A percentile compares a stretch with the other conserved stretches of the same genome.
phyloP scores from a whole-genome alignment of 2,113 vertebrate genomes.

The Steatornis caripensis region DNA sequence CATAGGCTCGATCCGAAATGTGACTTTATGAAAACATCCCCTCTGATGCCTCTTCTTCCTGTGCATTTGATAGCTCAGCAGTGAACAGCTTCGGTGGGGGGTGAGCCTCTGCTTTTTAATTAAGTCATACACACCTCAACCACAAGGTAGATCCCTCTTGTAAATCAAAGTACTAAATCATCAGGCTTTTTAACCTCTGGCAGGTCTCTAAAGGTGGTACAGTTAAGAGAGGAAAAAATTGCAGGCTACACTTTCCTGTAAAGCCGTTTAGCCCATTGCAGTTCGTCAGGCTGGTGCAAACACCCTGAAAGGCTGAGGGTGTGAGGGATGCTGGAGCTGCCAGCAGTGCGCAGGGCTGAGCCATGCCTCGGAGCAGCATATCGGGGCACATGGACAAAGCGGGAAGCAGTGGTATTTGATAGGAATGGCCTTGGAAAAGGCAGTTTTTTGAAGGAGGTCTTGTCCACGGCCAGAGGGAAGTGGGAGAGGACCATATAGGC shows the following conservation, averaged over 20 bases:
- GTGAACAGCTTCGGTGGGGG: neutral
- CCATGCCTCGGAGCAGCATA: neutral
- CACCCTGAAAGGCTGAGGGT: neutral
- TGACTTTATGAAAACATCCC: neutral
- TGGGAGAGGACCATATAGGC: neutral
- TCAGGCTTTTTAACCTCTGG: neutral
- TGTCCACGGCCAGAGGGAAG: fast-evolving
- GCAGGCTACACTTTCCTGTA: neutral
- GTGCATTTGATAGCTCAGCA: neutral
- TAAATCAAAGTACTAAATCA: constrained; percentile 2
- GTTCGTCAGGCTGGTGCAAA: neutral
- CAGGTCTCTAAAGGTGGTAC: neutral
- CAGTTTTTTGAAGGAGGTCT: neutral
- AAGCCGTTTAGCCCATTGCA: neutral
- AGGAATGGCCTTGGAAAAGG: neutral
- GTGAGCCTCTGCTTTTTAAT: constrained; percentile 10
- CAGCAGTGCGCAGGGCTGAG: neutral
- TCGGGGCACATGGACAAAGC: neutral
- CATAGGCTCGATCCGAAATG: neutral
- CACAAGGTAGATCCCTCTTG: neutral
- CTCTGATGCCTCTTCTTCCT: neutral
- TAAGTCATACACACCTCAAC: neutral
- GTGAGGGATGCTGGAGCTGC: neutral
- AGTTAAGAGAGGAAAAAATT: neutral
- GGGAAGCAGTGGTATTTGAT: neutral